Evolutionary conservation across 1,140 invertebrate genomes (phyloP).

Genomic region (Eurytemora carolleeae): DNA sequence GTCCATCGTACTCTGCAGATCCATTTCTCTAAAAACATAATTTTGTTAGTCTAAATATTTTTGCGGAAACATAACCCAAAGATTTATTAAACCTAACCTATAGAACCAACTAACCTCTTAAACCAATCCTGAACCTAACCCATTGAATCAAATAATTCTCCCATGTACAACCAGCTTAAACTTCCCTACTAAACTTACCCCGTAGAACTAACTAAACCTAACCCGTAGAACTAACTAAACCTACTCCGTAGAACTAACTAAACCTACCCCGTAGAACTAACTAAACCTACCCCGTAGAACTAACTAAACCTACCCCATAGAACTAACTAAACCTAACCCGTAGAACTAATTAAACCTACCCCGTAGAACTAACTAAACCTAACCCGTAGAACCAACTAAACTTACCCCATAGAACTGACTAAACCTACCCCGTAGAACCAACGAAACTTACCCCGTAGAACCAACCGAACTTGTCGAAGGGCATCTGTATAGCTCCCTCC

Average conservation of each 20-base stretch:
- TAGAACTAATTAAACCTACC: background rate
- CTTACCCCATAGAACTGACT: too few species aligned
- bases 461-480: background rate
- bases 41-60: background rate
- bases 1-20: conserved; percentile 8
- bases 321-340: background rate
- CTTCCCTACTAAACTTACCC: background rate
- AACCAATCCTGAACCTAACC: background rate
- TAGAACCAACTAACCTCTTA: background rate
- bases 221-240: background rate
- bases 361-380: background rate
- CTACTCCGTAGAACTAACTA: background rate
- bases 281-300: background rate
- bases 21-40: background rate
- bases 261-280: background rate
- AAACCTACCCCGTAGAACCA: background rate
- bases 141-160: background rate
- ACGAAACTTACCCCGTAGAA: background rate
- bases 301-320: background rate
- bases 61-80: background rate
- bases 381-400: background rate
- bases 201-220: background rate
- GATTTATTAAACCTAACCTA: background rate
- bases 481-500: background rate
- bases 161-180: background rate